Evolutionary conservation across 2,888 invertebrate genomes (phyloP), one percentile per base, ranked within the genome.

Genomic region (Chelonus formosanus): DNA sequence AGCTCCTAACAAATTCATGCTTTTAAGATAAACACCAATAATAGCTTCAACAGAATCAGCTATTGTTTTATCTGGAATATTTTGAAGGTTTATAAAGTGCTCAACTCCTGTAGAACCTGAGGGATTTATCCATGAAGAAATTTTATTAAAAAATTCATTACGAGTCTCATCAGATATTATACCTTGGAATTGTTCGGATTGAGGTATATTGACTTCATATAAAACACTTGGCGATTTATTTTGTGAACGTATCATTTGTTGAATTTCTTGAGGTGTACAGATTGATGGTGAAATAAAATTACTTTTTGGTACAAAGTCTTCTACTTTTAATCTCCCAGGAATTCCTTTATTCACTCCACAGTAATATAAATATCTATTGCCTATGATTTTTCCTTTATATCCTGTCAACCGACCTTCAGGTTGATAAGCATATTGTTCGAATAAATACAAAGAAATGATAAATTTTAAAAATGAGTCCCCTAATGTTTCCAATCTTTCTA

Each of bases 391-490:
- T 0, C 89, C 85, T 77, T 96, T 91, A 8, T 95, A 85, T 65
- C 88, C 86, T 0, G 94, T 94, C 36, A 96, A 86, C 70, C 89
- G 88, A 0, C 96, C 96, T 84, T 97, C 96, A 75, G 91, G 89
- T 50, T 88, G 87, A 0, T 83, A 81, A 0, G 91, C 89, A 80
- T 90, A 94, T 65, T 87, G 86, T 72, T 90, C 88, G 78, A 88
- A 92, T 31, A 96, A 85, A 80, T 89, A 93, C 3, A 94, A 83
- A 0, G 92, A 91, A 1, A 89, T 87, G 2, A 91, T 89, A 74
- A 91, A 92, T 85, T 97, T 97, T 5, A 97, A 85, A 82, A 93
- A 93, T 0, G 95, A 92, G 82, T 97, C 97, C 0, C 97, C 97
- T 3, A 97, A 87, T 0, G 94, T 94, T 84, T 97, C 96, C 8